These are phyloP conservation scores for Lobophora halterata DNA, from an alignment of 2,888 invertebrate genomes.

Conservation along the genomic window DNA sequence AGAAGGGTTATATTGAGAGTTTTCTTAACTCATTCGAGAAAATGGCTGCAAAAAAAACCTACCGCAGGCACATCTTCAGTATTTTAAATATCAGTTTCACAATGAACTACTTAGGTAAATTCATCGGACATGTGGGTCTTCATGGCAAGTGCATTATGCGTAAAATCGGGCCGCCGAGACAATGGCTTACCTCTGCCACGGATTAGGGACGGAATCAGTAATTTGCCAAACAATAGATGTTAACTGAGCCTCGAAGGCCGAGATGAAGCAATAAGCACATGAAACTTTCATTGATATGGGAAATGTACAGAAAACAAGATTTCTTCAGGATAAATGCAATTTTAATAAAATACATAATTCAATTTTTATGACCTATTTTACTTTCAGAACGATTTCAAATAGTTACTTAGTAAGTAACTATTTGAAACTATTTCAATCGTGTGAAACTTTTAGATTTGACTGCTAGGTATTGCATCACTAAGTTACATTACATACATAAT, in stretches of 20 bases:
- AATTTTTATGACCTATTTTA: too few species aligned
- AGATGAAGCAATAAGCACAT: conserved; percentile 52
- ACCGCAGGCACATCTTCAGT: too few species aligned
- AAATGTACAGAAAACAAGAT: conserved; percentile 38
- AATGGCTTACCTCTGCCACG: conserved; percentile 56
- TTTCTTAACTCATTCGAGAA: too few species aligned
- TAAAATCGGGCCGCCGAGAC: conserved; percentile 68
- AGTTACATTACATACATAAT: too few species aligned
- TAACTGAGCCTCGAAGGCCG: conserved; percentile 70
- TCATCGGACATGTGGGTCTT: conserved; percentile 32
- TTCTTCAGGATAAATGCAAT: not conserved
- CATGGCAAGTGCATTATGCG: conserved; percentile 53
- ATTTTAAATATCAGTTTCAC: conserved; percentile 21
- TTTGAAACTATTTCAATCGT: too few species aligned
- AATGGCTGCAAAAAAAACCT: too few species aligned
- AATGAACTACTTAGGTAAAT: conserved; percentile 18
- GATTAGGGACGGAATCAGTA: conserved; percentile 71
- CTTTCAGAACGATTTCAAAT: not conserved
- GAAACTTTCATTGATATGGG: conserved; percentile 40
- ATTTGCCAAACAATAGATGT: conserved; percentile 72
- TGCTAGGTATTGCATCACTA: too few species aligned
- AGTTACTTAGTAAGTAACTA: not conserved
- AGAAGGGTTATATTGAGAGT: too few species aligned
- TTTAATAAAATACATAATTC: too few species aligned
- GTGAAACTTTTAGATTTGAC: too few species aligned